A percentile compares a stretch with the other conserved stretches of the same genome.
phyloP scores from a whole-genome alignment of 2,113 vertebrate species.

The Mus pahari region DNA sequence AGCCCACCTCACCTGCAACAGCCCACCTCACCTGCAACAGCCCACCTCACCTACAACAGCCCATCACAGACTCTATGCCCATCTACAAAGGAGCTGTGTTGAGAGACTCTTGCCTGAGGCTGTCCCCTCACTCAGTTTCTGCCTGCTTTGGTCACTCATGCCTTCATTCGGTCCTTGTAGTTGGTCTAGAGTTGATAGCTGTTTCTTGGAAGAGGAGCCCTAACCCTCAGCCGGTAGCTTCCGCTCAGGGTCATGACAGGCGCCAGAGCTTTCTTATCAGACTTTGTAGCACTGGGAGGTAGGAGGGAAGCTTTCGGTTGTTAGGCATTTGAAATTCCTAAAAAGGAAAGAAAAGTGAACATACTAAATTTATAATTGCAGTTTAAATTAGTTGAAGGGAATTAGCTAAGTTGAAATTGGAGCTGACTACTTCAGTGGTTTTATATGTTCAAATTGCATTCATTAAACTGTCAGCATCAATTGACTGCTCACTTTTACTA shows the following conservation, averaged over 20 bases:
- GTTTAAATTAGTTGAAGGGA: slow-evolving; percentile 57
- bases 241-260: neutral
- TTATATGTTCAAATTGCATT: slow-evolving; percentile 61
- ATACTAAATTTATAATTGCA: slow-evolving; percentile 48
- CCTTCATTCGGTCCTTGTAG: neutral
- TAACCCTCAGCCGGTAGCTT: neutral
- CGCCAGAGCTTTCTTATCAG: slow-evolving; percentile 4
- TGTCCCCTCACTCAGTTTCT: neutral
- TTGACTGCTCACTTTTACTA: slow-evolving; percentile 4
- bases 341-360: slow-evolving; percentile 50
- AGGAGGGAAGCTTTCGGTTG: slow-evolving; percentile 26
- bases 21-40: neutral
- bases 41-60: too few relatives aligned
- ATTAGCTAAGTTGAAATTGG: slow-evolving; percentile 30
- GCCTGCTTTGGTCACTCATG: neutral
- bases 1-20: neutral
- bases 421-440: slow-evolving; percentile 3
- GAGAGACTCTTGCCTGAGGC: neutral
- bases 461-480: slow-evolving; percentile 28
- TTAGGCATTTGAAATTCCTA: slow-evolving; percentile 49
- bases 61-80: neutral
- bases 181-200: neutral
- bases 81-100: neutral
- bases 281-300: neutral
- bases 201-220: neutral